phyloP scores from a whole-genome alignment of 2,888 invertebrate species.

The Phytoseiulus persimilis region DNA sequence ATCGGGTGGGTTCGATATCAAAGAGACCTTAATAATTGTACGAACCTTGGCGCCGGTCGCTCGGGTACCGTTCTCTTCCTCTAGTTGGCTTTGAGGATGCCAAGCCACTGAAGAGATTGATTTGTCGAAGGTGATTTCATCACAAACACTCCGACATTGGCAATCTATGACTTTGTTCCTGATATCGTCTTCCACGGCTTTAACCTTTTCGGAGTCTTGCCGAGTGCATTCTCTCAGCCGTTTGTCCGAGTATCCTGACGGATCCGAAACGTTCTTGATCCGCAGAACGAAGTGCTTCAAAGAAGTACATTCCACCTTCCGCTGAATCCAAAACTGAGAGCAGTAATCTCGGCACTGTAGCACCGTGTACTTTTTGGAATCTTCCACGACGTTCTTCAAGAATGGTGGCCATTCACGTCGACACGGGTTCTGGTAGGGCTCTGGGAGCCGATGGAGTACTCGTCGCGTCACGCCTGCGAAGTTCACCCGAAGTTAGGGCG shows the following conservation, averaged over 20 bases:
- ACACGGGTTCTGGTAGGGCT: conserved; percentile 25
- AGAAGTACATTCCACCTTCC: not conserved
- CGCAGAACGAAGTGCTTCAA: not conserved
- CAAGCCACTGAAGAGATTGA: not conserved
- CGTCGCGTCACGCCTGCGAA: not conserved
- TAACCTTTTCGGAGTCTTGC: not conserved
- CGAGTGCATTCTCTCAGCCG: not conserved
- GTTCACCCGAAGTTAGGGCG: too few species aligned
- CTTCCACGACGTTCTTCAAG: not conserved
- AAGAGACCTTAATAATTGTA: not conserved
- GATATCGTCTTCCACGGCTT: not conserved
- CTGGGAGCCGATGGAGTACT: not conserved
- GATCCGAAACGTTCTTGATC: not conserved
- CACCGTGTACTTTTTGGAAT: conserved; percentile 13
- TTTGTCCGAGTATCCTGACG: not conserved
- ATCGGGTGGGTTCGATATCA: not conserved
- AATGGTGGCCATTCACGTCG: not conserved
- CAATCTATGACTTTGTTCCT: not conserved
- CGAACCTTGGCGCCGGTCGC: not conserved
- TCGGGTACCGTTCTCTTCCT: not conserved
- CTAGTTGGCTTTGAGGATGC: conserved; percentile 13
- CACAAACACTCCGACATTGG: conserved; percentile 10
- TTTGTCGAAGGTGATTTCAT: conserved; percentile 8
- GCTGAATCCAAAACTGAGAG: not conserved
- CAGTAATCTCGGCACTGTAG: not conserved